Conservation (phyloP, 2,797 vertebrate genomes). For the Notamacropus eugenii region DNA sequence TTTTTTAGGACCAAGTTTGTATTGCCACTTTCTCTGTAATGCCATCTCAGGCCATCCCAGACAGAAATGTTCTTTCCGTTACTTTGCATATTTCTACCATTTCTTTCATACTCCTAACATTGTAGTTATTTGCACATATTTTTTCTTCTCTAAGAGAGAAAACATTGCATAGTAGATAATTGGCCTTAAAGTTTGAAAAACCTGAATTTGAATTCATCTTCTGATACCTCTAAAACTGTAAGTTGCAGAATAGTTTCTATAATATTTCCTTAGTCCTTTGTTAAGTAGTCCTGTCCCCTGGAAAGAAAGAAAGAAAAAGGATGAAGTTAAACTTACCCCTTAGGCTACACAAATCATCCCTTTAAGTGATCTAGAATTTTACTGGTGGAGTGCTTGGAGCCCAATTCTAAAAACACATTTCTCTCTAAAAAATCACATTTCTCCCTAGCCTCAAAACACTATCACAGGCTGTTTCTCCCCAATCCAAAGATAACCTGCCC, state of each 20-base stretch:
- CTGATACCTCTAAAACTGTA: not conserved
- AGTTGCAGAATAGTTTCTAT: too few relatives aligned
- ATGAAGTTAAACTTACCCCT: too few relatives aligned
- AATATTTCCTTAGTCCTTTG: not conserved
- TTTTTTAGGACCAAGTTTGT: not conserved
- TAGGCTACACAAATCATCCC: too few relatives aligned
- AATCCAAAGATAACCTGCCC: too few relatives aligned
- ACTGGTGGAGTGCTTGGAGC: too few relatives aligned
- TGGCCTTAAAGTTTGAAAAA: not conserved
- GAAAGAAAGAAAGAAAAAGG: not conserved
- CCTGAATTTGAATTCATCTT: not conserved
- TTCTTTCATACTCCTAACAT: not conserved
- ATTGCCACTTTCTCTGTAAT: too few relatives aligned
- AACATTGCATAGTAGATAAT: too few relatives aligned
- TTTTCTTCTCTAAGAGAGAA: not conserved
- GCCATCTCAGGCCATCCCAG: too few relatives aligned
- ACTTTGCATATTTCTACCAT: not conserved
- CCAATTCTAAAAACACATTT: too few relatives aligned
- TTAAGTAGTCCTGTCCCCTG: not conserved
- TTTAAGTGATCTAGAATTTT: not conserved
- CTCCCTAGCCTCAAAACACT: too few relatives aligned
- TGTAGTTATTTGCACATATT: not conserved
- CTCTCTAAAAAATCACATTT: too few relatives aligned
- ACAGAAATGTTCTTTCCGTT: not conserved
- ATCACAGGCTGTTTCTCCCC: too few relatives aligned